Conservation (phyloP, 2,888 invertebrate species). For the Hedya salicella region DNA sequence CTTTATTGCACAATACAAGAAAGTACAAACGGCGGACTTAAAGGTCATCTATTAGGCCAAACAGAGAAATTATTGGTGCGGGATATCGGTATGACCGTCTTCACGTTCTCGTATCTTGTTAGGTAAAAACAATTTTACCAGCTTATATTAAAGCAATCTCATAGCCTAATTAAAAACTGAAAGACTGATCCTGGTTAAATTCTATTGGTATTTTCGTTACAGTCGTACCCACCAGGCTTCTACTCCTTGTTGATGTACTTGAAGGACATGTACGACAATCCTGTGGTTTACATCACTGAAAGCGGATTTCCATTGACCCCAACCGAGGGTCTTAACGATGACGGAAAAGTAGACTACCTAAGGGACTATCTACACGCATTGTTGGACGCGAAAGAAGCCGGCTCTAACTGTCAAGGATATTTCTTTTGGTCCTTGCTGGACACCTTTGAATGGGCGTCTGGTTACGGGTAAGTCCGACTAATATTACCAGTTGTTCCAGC, state of each 20-base stretch:
- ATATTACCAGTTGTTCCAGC: no score
- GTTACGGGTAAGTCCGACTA: constrained; percentile 71
- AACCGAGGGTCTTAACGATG: constrained; percentile 64
- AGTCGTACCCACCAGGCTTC: constrained; percentile 51
- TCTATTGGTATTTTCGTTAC: constrained; percentile 2
- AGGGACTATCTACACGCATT: constrained; percentile 64
- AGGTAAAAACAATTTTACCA: no score
- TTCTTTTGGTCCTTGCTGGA: constrained; percentile 85
- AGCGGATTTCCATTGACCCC: constrained; percentile 72
- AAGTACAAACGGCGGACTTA: no score
- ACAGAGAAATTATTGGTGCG: no score
- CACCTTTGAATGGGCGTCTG: constrained; percentile 84
- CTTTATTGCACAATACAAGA: no score
- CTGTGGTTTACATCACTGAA: constrained; percentile 70
- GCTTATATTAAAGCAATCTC: no score
- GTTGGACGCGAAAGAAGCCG: constrained; percentile 64
- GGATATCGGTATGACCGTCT: no score
- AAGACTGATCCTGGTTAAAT: no score
- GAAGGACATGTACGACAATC: constrained; percentile 47
- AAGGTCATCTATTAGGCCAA: no score
- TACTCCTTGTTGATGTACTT: constrained; percentile 47
- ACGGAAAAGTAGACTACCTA: constrained; percentile 60
- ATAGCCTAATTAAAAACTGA: no score
- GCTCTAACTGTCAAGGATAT: constrained; percentile 74
- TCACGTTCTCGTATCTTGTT: no score